Base-by-base conservation (phyloP, 1,140 invertebrate species). In the Galleria mellonella region DNA sequence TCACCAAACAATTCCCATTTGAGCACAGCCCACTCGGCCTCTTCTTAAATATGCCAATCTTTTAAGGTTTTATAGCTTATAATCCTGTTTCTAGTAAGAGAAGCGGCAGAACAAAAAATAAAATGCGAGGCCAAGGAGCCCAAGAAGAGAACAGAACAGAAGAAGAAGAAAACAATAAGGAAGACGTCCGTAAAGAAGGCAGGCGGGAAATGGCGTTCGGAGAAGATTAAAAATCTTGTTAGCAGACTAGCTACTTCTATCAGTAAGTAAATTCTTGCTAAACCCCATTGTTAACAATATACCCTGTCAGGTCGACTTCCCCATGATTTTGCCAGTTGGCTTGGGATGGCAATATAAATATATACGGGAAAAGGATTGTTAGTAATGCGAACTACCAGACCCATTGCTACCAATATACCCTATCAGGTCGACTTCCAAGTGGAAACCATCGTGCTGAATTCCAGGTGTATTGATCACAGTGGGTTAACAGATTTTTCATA, bases 211-310 rank as follows among this genome's bases (percentile, higher is more conserved):
- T 55, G 54, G 62, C 51, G 39, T 13, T 11, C 38, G 0, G 42
- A 53, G 10, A 57, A 50, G 17, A 54, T 60, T 28, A 64, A 57
- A 28, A 41, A 37, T 6, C 13, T 59, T 1, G 58, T 59, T 9
- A 49, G 46, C 2, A 42, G 58, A 17, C 28, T 62, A 2, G 42
- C 52, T 31, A 52, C 45, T 28, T 54, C 56, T n/a, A 42, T 63
- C 4, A 51, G 52, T 55, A 40, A 37, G 51, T 55, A 11, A 9
- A 5, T 29, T 29, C 9, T 5, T 9, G 4, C 28, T 29, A n/a
- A n/a, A n/a, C n/a, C n/a, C n/a, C n/a, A n/a, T n/a, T n/a, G n/a
- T n/a, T n/a, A n/a, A n/a, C n/a, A n/a, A n/a, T n/a, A n/a, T n/a
- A n/a, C n/a, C n/a, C n/a, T n/a, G n/a, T n/a, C n/a, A n/a, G n/a